Conservation (phyloP, 2,113 vertebrate genomes). For the Morphnarchus princeps region DNA sequence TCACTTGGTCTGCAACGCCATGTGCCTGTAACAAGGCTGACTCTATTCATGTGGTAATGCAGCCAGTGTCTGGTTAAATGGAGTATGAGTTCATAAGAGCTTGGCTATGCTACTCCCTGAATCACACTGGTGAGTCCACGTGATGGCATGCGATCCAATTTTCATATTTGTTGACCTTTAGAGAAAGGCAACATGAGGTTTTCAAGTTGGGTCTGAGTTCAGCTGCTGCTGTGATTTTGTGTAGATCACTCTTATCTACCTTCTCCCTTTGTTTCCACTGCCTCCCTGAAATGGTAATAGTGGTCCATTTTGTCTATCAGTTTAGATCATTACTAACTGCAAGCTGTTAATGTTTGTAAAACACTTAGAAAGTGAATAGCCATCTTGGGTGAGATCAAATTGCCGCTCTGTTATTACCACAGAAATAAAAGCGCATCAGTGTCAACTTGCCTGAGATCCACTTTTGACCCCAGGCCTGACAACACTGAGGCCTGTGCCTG, state of each 20-base stretch:
- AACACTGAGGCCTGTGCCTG: not conserved
- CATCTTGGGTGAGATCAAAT: not conserved
- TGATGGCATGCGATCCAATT: not conserved
- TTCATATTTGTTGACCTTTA: not conserved
- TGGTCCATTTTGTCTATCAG: not conserved
- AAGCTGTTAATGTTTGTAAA: not conserved
- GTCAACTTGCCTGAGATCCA: not conserved
- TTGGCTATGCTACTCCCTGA: not conserved
- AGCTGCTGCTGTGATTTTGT: not conserved
- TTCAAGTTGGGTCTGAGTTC: not conserved
- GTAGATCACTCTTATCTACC: not conserved
- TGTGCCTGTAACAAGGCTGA: not conserved
- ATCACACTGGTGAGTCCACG: not conserved
- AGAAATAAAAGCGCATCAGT: not conserved
- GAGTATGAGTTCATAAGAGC: not conserved
- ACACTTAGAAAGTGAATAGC: not conserved
- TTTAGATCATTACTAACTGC: not conserved
- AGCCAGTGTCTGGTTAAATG: not conserved
- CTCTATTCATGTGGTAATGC: not conserved
- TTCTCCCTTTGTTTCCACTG: not conserved
- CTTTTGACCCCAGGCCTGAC: not conserved
- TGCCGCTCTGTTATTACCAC: not conserved
- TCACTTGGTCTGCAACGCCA: not conserved
- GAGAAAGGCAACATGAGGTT: not conserved
- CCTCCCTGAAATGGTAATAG: not conserved